Evolutionary conservation across 2,797 vertebrate species (phyloP).

Genomic region (Esox masquinongy): DNA sequence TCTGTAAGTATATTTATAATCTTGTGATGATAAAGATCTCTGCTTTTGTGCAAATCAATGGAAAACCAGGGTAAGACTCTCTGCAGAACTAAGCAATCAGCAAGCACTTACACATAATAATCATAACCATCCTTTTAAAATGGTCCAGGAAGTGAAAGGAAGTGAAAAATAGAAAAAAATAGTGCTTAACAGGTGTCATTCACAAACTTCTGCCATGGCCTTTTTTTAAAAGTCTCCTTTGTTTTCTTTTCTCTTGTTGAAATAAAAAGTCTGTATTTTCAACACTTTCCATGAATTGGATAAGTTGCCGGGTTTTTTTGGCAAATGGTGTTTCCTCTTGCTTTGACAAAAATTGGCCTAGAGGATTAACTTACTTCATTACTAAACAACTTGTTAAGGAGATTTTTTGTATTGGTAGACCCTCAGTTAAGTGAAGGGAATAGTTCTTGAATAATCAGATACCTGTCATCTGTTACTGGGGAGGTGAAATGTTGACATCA

Average conservation of each 20-base stretch:
- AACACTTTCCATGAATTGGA: background rate
- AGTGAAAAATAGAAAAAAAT: too few relatives aligned
- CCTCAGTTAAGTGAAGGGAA: background rate
- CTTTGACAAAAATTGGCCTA: slow-evolving; percentile 53
- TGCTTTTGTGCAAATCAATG: background rate
- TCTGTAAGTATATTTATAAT: background rate
- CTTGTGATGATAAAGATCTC: background rate
- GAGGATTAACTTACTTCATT: slow-evolving; percentile 51
- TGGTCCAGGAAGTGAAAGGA: too few relatives aligned
- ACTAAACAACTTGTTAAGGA: slow-evolving; percentile 31
- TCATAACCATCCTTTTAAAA: too few relatives aligned
- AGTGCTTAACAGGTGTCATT: too few relatives aligned
- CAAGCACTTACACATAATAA: slow-evolving; percentile 3
- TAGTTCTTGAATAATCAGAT: background rate
- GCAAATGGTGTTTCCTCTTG: slow-evolving; percentile 58
- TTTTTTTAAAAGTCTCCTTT: background rate
- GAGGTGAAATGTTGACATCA: background rate
- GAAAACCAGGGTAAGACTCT: too few relatives aligned
- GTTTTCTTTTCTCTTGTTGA: background rate
- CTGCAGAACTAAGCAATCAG: slow-evolving; percentile 13
- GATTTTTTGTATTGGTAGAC: slow-evolving; percentile 29
- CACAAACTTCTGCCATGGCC: background rate
- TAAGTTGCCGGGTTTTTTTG: slow-evolving; percentile 39
- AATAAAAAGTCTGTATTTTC: background rate
- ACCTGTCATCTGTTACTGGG: background rate